Percentiles rank a stretch among this genome's conserved stretches.
phyloP scores from a whole-genome alignment of 1,140 invertebrate species.

The Choristoneura fumiferana region DNA sequence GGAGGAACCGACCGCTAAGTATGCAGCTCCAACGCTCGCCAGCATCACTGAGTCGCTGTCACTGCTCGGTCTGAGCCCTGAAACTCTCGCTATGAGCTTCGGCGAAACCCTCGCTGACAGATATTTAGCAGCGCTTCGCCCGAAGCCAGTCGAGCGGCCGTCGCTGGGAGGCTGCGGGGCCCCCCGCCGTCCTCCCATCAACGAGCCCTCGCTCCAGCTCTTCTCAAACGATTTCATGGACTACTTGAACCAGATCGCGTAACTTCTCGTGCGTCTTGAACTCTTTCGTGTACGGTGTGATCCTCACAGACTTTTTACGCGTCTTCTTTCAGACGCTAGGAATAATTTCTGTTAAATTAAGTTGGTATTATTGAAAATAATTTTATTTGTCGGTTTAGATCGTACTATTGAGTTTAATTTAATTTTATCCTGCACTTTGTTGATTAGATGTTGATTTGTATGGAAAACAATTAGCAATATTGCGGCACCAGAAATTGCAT shows the following conservation, averaged over 20 bases:
- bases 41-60: slow-evolving; percentile 72
- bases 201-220: slow-evolving; percentile 74
- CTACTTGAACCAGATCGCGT: slow-evolving; percentile 81
- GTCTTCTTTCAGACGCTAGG: slow-evolving; percentile 46
- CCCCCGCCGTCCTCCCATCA: slow-evolving; percentile 39
- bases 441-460: slow-evolving; percentile 76
- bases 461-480: slow-evolving; percentile 62
- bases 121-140: slow-evolving; percentile 55
- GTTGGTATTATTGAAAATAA: slow-evolving; percentile 78
- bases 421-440: slow-evolving; percentile 77
- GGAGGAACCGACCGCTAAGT: slow-evolving; percentile 45
- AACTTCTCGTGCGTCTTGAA: slow-evolving; percentile 39
- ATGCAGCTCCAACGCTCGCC: slow-evolving; percentile 49
- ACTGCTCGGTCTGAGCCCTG: slow-evolving; percentile 61
- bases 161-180: slow-evolving; percentile 44
- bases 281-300: slow-evolving; percentile 32
- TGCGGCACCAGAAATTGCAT: slow-evolving; percentile 74
- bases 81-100: slow-evolving; percentile 64
- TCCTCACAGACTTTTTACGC: slow-evolving; percentile 45
- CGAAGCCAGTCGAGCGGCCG: slow-evolving; percentile 43
- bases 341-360: slow-evolving; percentile 78
- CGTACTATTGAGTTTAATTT: slow-evolving; percentile 77
- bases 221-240: slow-evolving; percentile 80
- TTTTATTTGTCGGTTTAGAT: slow-evolving; percentile 77
- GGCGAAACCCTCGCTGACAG: slow-evolving; percentile 67